A percentile compares a stretch with the other conserved stretches of the same genome.
phyloP scores from a whole-genome alignment of 2,113 vertebrate species.

The Xiphophorus maculatus region DNA sequence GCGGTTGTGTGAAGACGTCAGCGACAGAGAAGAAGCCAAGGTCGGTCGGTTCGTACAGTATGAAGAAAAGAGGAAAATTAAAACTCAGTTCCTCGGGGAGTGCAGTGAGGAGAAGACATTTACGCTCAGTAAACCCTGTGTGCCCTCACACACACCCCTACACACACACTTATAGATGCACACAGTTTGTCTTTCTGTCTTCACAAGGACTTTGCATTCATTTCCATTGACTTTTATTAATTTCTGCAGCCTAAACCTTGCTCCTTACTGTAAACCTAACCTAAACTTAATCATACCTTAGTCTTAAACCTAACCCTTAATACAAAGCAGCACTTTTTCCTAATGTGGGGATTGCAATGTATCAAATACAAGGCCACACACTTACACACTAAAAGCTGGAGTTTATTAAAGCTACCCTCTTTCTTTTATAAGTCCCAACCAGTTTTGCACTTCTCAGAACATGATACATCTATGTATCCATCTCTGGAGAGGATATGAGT shows the following conservation, averaged over 20 bases:
- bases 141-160: background rate
- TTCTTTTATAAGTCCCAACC: background rate
- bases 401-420: conserved; percentile 10
- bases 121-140: background rate
- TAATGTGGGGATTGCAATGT: too few relatives aligned
- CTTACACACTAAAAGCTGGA: background rate
- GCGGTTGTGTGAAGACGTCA: conserved; percentile 33
- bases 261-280: too few relatives aligned
- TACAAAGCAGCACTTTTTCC: too few relatives aligned
- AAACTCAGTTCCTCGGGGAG: conserved; percentile 7
- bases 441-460: conserved; percentile 2
- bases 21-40: conserved; percentile 53
- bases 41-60: conserved; percentile 34
- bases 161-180: too few relatives aligned
- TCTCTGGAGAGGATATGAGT: background rate
- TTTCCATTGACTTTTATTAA: too few relatives aligned
- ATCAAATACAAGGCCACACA: background rate
- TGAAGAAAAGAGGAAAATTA: conserved; percentile 8
- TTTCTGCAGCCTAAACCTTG: too few relatives aligned
- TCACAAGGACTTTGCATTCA: too few relatives aligned
- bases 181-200: too few relatives aligned
- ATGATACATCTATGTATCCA: background rate
- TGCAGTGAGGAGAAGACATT: conserved; percentile 19
- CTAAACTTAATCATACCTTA: too few relatives aligned
- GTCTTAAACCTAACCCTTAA: too few relatives aligned